Evolutionary conservation across 2,888 invertebrate genomes (phyloP).

Genomic region (Taphrorychus bicolor): DNA sequence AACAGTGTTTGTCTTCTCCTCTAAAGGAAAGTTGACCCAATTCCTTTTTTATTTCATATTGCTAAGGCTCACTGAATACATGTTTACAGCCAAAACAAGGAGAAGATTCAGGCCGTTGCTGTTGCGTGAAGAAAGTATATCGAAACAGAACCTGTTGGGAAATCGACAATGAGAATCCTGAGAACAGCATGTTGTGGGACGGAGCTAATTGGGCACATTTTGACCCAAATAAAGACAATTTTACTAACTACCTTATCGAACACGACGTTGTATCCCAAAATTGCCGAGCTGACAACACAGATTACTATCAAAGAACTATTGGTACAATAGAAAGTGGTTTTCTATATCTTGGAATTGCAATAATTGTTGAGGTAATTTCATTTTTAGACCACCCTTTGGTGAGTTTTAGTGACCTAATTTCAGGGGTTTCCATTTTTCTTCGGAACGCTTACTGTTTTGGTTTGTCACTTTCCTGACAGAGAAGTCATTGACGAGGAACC

Average conservation of each 20-base stretch:
- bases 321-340: no score
- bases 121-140: neutral
- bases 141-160: neutral
- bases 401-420: neutral
- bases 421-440: slow-evolving; percentile 7
- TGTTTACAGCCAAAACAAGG: no score
- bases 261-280: no score
- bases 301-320: no score
- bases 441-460: neutral
- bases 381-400: neutral
- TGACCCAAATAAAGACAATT: neutral
- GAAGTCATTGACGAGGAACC: neutral
- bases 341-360: neutral
- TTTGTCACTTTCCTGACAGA: neutral
- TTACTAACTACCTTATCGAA: neutral
- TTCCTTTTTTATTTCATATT: no score
- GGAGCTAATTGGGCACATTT: neutral
- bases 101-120: no score
- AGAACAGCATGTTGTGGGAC: neutral
- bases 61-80: no score
- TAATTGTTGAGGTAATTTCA: neutral
- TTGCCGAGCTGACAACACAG: no score
- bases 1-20: no score
- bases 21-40: no score
- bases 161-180: neutral